Base-by-base conservation (phyloP, 2,113 vertebrate species). In the Melanerpes aurifrons region DNA sequence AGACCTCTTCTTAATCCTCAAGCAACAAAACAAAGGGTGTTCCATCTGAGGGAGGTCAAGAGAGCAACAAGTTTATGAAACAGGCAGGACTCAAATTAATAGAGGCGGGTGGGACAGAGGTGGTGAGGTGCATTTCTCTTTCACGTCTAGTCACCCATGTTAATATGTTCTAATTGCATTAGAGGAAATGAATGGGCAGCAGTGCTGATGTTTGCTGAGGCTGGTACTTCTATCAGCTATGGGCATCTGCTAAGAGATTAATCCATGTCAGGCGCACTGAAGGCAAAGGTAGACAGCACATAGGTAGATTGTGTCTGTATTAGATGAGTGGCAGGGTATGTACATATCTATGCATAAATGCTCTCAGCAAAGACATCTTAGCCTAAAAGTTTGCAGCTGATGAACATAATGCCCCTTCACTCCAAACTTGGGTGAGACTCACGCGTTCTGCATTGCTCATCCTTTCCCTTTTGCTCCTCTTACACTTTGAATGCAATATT, bases 81-180 rank as follows among this genome's bases (percentile, higher is more conserved):
- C 69, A 56, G 71, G 56, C 75, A 94, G 79, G 85, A 92, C 87
- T 94, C 82, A 85, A 85, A 87, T 95, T 94, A 95, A 94, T 85
- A 91, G 87, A 85, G 6, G 53, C 2, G 64, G 15, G 82, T 76
- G 91, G 63, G 53, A 82, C 6, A 2, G 72, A 32, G 68, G 70
- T 78, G 56, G 82, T 31, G 47, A 87, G 50, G 85, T 89, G 40
- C 75, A 12, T 74, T 82, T 85, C 63, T 50, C 93, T 95, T 96
- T 96, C 93, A 95, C 59, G 14, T 94, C 85, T 85, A 89, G 74
- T 96, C 95, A 96, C 93, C 92, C 95, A 56, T 95, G 82, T 67
- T 95, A 96, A 96, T 95, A 64, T 85, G 84, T 69, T 86, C 78
- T 95, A 96, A 96, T 95, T 96, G 78, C 89, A 92, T 95, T 95